phyloP scores from a whole-genome alignment of 2,797 vertebrate species.

The Galagoides demidoff region DNA sequence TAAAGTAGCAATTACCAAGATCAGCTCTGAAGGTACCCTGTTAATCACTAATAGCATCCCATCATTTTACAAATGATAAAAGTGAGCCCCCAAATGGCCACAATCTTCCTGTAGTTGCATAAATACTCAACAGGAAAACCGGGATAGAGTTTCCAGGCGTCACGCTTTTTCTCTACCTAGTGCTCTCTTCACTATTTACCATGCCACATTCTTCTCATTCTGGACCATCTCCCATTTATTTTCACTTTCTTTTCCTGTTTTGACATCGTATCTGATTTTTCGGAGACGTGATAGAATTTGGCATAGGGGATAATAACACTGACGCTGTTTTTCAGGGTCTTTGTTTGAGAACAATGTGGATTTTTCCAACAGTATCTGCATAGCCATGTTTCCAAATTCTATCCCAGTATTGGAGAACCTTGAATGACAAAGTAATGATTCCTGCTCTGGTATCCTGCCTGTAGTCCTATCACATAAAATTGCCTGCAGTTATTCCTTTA shows the following conservation, averaged over 20 bases:
- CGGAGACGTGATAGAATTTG: background rate
- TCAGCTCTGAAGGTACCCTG: background rate
- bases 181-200: background rate
- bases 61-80: background rate
- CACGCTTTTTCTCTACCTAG: rapidly evolving
- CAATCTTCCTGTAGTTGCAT: background rate
- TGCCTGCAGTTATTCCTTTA: background rate
- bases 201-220: background rate
- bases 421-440: background rate
- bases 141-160: background rate
- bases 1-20: background rate
- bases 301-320: background rate
- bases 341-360: background rate
- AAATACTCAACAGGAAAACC: background rate
- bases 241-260: background rate
- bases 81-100: background rate
- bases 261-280: background rate
- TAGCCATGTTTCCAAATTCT: background rate
- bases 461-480: background rate
- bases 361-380: background rate
- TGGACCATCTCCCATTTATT: background rate
- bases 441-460: background rate
- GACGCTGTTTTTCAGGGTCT: background rate
- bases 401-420: background rate
- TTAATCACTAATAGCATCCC: background rate